A percentile compares a stretch with the other conserved stretches of the same genome.
Conservation (phyloP, 2,888 invertebrate genomes). For the Dilophus febrilis region DNA sequence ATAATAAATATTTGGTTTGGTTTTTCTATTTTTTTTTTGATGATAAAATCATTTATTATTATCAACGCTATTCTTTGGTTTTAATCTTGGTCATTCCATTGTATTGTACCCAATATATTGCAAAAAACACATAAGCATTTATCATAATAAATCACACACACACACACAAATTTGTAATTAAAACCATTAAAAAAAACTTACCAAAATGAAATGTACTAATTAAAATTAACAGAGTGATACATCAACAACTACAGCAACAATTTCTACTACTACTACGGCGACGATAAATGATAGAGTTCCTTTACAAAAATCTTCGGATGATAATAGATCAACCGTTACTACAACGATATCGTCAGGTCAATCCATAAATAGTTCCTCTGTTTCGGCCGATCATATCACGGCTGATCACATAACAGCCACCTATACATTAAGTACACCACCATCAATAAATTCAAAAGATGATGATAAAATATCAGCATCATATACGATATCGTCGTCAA, state of each 20-base stretch:
- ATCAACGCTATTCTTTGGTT: too few species aligned
- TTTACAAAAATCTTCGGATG: slow-evolving; percentile 9
- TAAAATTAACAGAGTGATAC: slow-evolving; percentile 19
- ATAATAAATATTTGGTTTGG: too few species aligned
- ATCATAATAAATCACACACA: too few species aligned
- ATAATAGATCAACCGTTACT: slow-evolving; percentile 2
- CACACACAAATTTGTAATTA: too few species aligned
- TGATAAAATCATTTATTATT: too few species aligned
- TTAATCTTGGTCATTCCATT: too few species aligned
- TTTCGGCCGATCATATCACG: not conserved
- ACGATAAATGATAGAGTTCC: slow-evolving; percentile 15
- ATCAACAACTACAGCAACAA: slow-evolving; percentile 35
- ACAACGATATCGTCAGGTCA: slow-evolving; percentile 6
- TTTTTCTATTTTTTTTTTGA: too few species aligned
- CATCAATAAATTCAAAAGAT: not conserved
- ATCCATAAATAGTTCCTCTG: slow-evolving; percentile 5
- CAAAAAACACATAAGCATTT: too few species aligned
- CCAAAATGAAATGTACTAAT: too few species aligned
- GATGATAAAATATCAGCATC: slow-evolving; percentile 9
- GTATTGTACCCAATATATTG: too few species aligned
- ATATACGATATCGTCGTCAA: slow-evolving; percentile 7
- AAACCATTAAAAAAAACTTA: too few species aligned
- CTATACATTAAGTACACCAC: slow-evolving; percentile 11
- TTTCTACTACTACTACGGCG: slow-evolving; percentile 21
- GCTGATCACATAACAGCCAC: slow-evolving; percentile 12